Percentiles rank a stretch among this genome's conserved stretches.
These are phyloP conservation scores for Epinotia brunnichana DNA, from an alignment of 2,888 invertebrate genomes.

Conservation along the genomic window DNA sequence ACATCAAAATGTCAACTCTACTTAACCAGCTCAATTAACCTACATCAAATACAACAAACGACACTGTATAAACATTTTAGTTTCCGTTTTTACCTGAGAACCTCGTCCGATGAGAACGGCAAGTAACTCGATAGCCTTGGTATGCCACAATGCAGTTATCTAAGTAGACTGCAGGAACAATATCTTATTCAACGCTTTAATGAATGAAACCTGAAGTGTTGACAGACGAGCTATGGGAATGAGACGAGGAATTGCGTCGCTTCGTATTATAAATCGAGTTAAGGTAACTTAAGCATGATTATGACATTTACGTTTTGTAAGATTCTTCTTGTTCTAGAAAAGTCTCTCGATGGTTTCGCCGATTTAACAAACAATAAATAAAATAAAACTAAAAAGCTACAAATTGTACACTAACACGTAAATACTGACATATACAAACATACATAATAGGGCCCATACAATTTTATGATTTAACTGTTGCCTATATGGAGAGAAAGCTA, in stretches of 20 bases:
- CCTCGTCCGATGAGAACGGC: conserved; percentile 51
- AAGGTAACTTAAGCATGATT: not conserved
- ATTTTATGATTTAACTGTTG: too few relatives aligned
- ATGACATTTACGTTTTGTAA: too few relatives aligned
- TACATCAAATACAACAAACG: conserved; percentile 32
- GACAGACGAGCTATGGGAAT: conserved; percentile 35
- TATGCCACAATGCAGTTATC: conserved; percentile 63
- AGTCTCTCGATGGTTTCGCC: too few relatives aligned
- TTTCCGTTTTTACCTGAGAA: conserved; percentile 41
- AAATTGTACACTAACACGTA: not conserved
- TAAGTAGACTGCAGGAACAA: conserved; percentile 68
- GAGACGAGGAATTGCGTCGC: not conserved
- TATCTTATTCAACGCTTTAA: conserved; percentile 63
- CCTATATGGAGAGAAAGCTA: too few relatives aligned
- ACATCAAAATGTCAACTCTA: conserved; percentile 17
- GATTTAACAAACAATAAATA: too few relatives aligned
- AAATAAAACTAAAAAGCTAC: too few relatives aligned
- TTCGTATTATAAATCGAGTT: not conserved
- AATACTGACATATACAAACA: not conserved
- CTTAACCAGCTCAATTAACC: conserved; percentile 33
- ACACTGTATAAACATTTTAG: conserved; percentile 24
- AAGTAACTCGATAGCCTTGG: conserved; percentile 64
- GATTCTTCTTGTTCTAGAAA: too few relatives aligned
- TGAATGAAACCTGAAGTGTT: conserved; percentile 47
- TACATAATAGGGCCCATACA: too few relatives aligned